Evolutionary conservation across 2,888 invertebrate genomes (phyloP).

Genomic region (Cantharis flavilabris): DNA sequence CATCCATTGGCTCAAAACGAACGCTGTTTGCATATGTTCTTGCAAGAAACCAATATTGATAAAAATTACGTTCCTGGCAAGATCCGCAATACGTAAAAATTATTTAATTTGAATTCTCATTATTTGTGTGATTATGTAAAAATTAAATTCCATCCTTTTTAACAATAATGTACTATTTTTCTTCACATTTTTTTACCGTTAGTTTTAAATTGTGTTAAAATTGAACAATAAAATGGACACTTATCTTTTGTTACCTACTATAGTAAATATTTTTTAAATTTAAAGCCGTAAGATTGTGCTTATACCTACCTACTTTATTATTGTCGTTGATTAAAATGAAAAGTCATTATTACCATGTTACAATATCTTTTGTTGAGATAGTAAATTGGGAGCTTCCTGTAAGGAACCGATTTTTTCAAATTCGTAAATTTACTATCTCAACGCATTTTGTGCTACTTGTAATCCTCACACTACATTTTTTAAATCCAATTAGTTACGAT

Average conservation of each 20-base stretch:
- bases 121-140: constrained; percentile 27
- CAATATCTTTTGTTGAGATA: not conserved
- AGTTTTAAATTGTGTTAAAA: constrained; percentile 8
- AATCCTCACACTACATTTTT: not conserved
- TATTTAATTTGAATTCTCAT: constrained; percentile 13
- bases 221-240: not conserved
- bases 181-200: not conserved
- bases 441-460: not conserved
- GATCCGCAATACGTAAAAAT: constrained; percentile 88
- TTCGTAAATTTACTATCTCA: not conserved
- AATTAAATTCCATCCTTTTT: constrained; percentile 26
- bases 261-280: not conserved
- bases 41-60: constrained; percentile 96
- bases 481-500: not conserved
- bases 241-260: not conserved
- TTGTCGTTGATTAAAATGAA: not conserved
- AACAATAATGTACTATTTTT: constrained; percentile 17
- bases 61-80: constrained; percentile 99
- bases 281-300: not conserved
- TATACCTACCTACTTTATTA: not conserved
- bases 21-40: constrained; percentile 98
- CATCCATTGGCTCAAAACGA: constrained; percentile 99
- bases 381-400: not conserved
- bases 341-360: not conserved
- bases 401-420: not conserved